Conservation (phyloP, 2,888 invertebrate genomes). For the Drosophila borealis region DNA sequence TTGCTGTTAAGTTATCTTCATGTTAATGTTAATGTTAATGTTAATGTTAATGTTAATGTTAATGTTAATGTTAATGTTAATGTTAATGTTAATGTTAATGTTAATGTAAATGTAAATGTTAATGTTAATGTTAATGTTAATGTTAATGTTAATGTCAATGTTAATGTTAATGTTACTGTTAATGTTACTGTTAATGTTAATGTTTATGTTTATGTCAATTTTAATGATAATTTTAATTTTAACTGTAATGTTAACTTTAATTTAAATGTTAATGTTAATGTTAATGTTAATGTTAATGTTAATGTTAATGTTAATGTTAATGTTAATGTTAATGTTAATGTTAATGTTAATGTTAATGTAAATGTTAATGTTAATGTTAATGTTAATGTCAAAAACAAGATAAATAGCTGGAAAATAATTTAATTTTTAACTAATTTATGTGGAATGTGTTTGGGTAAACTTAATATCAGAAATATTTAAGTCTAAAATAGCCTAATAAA, state of each 20-base stretch:
- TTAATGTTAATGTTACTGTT: conserved; percentile 5
- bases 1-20: conserved; percentile 32
- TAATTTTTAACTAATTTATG: conserved; percentile 2
- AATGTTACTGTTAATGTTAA: conserved; percentile 11
- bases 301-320: conserved; percentile 28
- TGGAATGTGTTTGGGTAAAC: neutral
- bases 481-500: no score
- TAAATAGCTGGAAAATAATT: conserved; percentile 40
- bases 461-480: no score
- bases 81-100: conserved; percentile 11
- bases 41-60: conserved; percentile 8
- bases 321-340: conserved; percentile 16
- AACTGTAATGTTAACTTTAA: conserved; percentile 25
- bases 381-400: conserved; percentile 30
- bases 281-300: conserved; percentile 21
- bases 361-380: conserved; percentile 23
- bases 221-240: conserved; percentile 27
- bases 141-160: conserved; percentile 6
- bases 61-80: neutral
- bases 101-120: conserved; percentile 7
- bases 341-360: conserved; percentile 9
- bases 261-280: conserved; percentile 11
- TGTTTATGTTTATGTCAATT: conserved; percentile 5
- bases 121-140: conserved; percentile 8
- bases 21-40: conserved; percentile 22